phyloP scores from a whole-genome alignment of 2,888 invertebrate genomes.

The Trisateles emortualis region DNA sequence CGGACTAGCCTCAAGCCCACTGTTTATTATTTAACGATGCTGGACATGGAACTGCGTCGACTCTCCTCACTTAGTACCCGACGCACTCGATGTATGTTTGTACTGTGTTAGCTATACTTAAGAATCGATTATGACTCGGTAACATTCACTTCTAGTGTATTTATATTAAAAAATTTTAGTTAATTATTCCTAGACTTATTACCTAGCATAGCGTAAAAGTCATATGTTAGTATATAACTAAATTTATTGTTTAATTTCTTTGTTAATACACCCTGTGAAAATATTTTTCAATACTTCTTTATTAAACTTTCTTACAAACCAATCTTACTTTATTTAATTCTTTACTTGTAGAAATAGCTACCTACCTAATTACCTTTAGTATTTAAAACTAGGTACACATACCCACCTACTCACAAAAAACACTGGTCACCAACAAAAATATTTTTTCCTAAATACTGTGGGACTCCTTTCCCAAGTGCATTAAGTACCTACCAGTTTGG shows the following conservation, averaged over 20 bases:
- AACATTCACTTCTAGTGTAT: slow-evolving; percentile 84
- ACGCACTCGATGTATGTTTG: slow-evolving; percentile 71
- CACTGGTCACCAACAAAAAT: too few species aligned
- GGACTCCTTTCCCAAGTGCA: too few species aligned
- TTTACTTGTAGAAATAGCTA: too few species aligned
- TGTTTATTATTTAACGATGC: slow-evolving; percentile 46
- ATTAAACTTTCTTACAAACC: slow-evolving; percentile 86
- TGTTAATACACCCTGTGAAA: slow-evolving; percentile 84
- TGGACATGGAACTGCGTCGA: slow-evolving; percentile 53
- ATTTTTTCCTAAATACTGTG: too few species aligned
- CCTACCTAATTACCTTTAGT: too few species aligned
- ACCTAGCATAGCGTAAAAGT: slow-evolving; percentile 83
- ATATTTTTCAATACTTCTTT: slow-evolving; percentile 86
- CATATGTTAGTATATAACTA: slow-evolving; percentile 86
- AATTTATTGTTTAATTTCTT: slow-evolving; percentile 84
- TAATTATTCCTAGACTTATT: slow-evolving; percentile 82
- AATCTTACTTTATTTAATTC: slow-evolving; percentile 9
- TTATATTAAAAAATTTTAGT: slow-evolving; percentile 86
- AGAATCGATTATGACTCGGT: slow-evolving; percentile 72
- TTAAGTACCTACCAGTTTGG: too few species aligned
- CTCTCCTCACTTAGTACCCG: slow-evolving; percentile 62
- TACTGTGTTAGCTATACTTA: slow-evolving; percentile 73
- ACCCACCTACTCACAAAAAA: too few species aligned
- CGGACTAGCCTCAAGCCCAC: slow-evolving; percentile 42
- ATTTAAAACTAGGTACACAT: too few species aligned